phyloP scores from a whole-genome alignment of 2,888 invertebrate species.

The Rotaria macrura region DNA sequence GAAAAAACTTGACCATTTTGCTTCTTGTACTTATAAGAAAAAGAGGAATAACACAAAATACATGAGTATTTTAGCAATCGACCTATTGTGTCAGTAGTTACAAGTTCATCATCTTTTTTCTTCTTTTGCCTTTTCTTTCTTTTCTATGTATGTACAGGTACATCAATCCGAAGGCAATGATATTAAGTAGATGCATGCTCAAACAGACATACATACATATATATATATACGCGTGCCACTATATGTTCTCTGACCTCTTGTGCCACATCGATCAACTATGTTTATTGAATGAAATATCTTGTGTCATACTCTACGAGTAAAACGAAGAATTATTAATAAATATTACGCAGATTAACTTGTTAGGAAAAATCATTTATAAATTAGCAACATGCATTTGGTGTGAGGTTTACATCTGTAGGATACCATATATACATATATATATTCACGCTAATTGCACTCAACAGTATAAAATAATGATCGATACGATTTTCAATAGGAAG shows the following conservation, averaged over 20 bases:
- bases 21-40: neutral
- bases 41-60: neutral
- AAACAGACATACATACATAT: neutral
- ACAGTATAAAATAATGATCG: no score
- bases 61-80: neutral
- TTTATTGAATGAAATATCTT: neutral
- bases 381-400: neutral
- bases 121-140: neutral
- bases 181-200: no score
- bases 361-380: neutral
- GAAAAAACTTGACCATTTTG: neutral
- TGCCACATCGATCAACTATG: neutral
- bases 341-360: neutral
- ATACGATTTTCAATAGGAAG: no score
- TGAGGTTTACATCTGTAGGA: neutral
- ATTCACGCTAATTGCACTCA: neutral
- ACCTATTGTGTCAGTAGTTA: neutral
- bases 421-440: neutral
- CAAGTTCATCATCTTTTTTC: neutral
- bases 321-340: neutral
- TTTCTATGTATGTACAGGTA: neutral
- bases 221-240: neutral
- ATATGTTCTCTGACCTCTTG: neutral
- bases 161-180: neutral
- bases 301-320: neutral